A percentile compares a stretch with the other conserved stretches of the same genome.
These are phyloP conservation scores for Zoanthus solanderi DNA, from an alignment of 92 coral and sea anemone species.

Conservation along the genomic window DNA sequence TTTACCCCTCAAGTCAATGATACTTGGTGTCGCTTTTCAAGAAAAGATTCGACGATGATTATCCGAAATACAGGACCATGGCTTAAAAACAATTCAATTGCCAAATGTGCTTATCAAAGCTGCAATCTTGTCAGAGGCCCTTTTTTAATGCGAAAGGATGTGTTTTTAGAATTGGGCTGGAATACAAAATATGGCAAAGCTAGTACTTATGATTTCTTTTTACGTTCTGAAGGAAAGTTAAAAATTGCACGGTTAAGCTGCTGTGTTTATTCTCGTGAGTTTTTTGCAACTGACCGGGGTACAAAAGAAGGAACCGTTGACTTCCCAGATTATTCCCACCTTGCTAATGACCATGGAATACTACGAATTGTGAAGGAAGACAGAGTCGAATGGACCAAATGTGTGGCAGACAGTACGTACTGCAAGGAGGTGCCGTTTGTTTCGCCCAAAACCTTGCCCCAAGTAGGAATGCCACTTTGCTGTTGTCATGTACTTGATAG, in stretches of 20 bases:
- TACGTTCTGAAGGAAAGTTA: constrained; percentile 71
- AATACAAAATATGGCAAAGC: constrained; percentile 55
- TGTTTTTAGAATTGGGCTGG: constrained; percentile 43
- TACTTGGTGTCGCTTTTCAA: constrained; percentile 76
- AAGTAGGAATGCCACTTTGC: constrained; percentile 70
- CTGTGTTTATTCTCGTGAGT: constrained; percentile 53
- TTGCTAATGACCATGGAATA: constrained; percentile 65
- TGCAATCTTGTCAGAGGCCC: constrained; percentile 69
- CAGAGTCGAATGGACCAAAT: constrained; percentile 77
- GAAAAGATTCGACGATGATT: constrained; percentile 66
- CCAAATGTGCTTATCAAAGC: constrained; percentile 33
- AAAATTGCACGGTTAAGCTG: constrained; percentile 62
- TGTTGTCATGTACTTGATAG: constrained; percentile 65
- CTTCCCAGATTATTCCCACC: constrained; percentile 66
- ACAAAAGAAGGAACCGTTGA: constrained; percentile 44
- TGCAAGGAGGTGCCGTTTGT: constrained; percentile 74
- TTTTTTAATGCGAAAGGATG: constrained; percentile 60
- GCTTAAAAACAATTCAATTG: constrained; percentile 8
- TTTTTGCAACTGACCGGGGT: constrained; percentile 65
- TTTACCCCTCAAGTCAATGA: background rate
- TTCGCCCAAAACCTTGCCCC: constrained; percentile 59
- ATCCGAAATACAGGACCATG: constrained; percentile 71
- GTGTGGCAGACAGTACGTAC: constrained; percentile 68
- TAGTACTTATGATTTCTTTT: constrained; percentile 64
- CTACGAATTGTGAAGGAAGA: constrained; percentile 71